Percentiles rank a stretch among this genome's conserved stretches.
phyloP scores from a whole-genome alignment of 2,888 invertebrate species.

The Apamea sordens region DNA sequence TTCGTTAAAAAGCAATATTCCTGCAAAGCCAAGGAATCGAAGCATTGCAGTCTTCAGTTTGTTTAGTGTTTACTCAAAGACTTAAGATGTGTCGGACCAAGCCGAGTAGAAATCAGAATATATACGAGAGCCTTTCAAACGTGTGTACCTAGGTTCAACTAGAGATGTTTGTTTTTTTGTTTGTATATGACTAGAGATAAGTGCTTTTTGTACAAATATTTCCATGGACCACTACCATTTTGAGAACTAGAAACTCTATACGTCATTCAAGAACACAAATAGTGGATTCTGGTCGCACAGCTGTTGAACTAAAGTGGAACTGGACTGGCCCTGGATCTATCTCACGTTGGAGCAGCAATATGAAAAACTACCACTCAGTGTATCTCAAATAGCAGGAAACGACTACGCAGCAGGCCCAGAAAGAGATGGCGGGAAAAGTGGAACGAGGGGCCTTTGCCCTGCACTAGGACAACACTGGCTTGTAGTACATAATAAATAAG shows the following conservation, averaged over 20 bases:
- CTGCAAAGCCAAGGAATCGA: constrained; percentile 6
- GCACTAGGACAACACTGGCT: too few species aligned
- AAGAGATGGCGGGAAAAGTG: too few species aligned
- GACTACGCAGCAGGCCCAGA: too few species aligned
- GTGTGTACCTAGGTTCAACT: neutral
- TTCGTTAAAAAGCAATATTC: constrained; percentile 3
- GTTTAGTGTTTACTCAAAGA: constrained; percentile 4
- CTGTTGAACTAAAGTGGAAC: too few species aligned
- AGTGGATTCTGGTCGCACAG: too few species aligned
- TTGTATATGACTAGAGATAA: neutral
- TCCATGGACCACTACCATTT: neutral
- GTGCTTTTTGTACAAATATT: neutral
- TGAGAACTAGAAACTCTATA: too few species aligned
- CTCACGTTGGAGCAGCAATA: too few species aligned
- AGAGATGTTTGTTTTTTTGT: neutral
- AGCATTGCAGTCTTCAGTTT: constrained; percentile 15
- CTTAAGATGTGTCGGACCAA: neutral
- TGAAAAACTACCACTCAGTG: too few species aligned
- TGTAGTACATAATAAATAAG: neutral
- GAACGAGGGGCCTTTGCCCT: too few species aligned
- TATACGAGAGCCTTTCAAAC: neutral
- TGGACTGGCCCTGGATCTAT: too few species aligned
- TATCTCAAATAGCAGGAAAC: too few species aligned
- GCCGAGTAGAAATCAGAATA: constrained; percentile 1
- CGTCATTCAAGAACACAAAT: too few species aligned